phyloP scores from a whole-genome alignment of 2,797 vertebrate species.

The Amazonetta brasiliensis region DNA sequence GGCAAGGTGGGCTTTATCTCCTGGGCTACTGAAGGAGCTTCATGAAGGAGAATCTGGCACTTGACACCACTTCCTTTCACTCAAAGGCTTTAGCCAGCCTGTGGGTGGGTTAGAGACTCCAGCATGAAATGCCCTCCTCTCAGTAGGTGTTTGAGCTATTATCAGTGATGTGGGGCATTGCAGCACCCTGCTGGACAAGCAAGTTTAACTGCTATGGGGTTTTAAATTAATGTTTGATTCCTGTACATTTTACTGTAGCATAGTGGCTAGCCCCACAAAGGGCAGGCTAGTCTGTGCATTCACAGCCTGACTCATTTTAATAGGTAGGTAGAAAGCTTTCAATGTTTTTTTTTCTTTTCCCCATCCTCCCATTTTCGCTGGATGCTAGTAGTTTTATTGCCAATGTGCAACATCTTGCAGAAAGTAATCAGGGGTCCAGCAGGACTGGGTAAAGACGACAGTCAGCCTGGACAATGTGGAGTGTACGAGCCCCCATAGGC shows the following conservation, averaged over 20 bases:
- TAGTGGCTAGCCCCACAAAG: constrained; percentile 76
- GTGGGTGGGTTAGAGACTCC: constrained; percentile 66
- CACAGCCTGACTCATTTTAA: constrained; percentile 82
- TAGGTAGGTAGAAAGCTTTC: constrained; percentile 83
- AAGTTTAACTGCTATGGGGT: constrained; percentile 73
- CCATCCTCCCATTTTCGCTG: constrained; percentile 72
- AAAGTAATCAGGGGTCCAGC: constrained; percentile 79
- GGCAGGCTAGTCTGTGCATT: constrained; percentile 77
- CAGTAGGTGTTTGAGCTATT: constrained; percentile 70
- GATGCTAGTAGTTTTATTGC: constrained; percentile 73
- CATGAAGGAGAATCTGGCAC: constrained; percentile 71
- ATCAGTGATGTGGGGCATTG: constrained; percentile 45
- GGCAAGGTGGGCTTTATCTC: constrained; percentile 61
- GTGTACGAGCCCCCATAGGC: not conserved
- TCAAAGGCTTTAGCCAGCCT: constrained; percentile 62
- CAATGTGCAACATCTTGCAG: constrained; percentile 68
- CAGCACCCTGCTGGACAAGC: constrained; percentile 73
- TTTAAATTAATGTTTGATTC: constrained; percentile 81
- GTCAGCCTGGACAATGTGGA: constrained; percentile 41
- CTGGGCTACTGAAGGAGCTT: constrained; percentile 65
- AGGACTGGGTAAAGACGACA: constrained; percentile 60
- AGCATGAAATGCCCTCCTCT: constrained; percentile 74
- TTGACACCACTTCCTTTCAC: constrained; percentile 62
- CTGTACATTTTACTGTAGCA: constrained; percentile 82
- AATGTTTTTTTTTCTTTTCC: constrained; percentile 51